phyloP scores from a whole-genome alignment of 2,113 vertebrate genomes.

The Scatophagus argus region DNA sequence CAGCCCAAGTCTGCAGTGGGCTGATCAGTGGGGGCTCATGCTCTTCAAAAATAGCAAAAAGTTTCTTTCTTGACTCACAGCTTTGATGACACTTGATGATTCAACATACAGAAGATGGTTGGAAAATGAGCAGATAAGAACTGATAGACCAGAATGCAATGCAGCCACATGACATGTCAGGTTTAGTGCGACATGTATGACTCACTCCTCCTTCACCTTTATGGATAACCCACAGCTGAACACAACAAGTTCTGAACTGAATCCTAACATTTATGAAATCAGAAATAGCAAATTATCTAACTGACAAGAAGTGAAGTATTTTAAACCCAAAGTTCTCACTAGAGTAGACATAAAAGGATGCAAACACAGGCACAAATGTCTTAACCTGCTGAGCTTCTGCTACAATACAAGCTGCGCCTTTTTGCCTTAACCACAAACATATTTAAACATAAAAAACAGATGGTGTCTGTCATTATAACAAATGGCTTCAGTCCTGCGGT shows the following conservation, averaged over 20 bases:
- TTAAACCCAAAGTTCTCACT: neutral
- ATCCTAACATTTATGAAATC: neutral
- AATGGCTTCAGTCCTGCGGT: conserved; percentile 7
- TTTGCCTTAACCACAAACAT: neutral
- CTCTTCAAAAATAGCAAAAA: conserved; percentile 17
- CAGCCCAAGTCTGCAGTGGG: neutral
- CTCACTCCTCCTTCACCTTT: conserved; percentile 6
- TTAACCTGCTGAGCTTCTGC: conserved; percentile 6
- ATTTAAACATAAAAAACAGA: conserved; percentile 15
- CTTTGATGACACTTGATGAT: conserved; percentile 23
- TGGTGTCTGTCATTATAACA: conserved; percentile 5
- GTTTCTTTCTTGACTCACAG: neutral
- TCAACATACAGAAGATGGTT: conserved; percentile 24
- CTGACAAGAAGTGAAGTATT: neutral
- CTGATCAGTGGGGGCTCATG: neutral
- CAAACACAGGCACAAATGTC: neutral
- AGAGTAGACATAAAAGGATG: neutral
- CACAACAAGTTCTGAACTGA: neutral
- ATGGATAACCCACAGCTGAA: neutral
- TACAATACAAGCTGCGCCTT: neutral
- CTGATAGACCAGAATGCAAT: conserved; percentile 23
- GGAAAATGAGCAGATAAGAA: neutral
- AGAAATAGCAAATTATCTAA: neutral
- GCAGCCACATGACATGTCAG: conserved; percentile 3
- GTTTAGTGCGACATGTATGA: conserved; percentile 32